phyloP scores from a whole-genome alignment of 2,888 invertebrate genomes.

The Dasysyrphus albostriatus region DNA sequence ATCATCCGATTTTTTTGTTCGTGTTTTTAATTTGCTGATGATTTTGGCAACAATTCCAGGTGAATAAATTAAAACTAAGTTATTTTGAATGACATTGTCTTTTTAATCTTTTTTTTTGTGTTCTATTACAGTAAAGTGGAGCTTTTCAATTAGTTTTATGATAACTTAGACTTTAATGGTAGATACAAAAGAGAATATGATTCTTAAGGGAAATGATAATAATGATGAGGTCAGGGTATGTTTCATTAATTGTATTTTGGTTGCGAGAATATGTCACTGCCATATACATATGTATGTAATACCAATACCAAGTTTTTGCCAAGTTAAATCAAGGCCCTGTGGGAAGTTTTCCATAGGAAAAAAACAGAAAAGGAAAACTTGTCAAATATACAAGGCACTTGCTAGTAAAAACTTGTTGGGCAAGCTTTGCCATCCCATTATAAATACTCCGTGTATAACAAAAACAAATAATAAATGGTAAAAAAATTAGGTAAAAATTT shows the following conservation, averaged over 20 bases:
- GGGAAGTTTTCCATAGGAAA: too few relatives aligned
- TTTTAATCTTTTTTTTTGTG: neutral
- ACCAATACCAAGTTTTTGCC: too few relatives aligned
- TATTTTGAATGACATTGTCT: neutral
- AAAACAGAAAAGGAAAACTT: too few relatives aligned
- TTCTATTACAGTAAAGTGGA: neutral
- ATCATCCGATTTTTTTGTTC: conserved; percentile 10
- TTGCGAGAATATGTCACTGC: neutral
- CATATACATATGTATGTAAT: too few relatives aligned
- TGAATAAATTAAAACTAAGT: conserved; percentile 54
- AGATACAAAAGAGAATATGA: neutral
- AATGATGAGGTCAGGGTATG: neutral
- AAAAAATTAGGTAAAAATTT: too few relatives aligned
- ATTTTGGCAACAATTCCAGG: conserved; percentile 61
- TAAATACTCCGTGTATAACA: too few relatives aligned
- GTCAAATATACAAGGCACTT: too few relatives aligned
- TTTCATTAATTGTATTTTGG: neutral
- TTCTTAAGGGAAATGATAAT: neutral
- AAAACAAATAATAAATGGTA: too few relatives aligned
- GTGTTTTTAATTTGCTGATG: conserved; percentile 5
- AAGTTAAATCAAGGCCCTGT: too few relatives aligned
- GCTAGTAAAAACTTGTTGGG: too few relatives aligned
- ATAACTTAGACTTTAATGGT: neutral
- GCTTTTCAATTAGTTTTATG: conserved; percentile 43
- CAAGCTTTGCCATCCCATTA: too few relatives aligned